These are phyloP conservation scores for Dendropsophus ebraccatus DNA, from an alignment of 2,113 vertebrate species.

Conservation along the genomic window DNA sequence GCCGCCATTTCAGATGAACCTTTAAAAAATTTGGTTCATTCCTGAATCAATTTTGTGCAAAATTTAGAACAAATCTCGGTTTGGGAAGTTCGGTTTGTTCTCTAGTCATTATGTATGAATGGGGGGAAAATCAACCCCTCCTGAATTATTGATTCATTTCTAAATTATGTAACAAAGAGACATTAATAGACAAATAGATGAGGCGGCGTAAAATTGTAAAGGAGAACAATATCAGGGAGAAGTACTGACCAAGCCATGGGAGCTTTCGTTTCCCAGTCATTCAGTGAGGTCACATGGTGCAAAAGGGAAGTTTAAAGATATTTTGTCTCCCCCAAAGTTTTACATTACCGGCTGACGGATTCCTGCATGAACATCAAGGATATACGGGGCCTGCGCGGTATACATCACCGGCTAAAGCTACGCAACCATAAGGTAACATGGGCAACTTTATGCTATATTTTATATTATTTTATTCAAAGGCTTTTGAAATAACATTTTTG, in stretches of 20 bases:
- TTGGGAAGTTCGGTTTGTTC: too few species aligned
- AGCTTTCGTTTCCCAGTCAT: constrained; percentile 18
- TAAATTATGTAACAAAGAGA: background rate
- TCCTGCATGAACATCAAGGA: background rate
- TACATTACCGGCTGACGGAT: background rate
- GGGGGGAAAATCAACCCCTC: background rate
- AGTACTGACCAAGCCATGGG: background rate
- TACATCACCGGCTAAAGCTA: background rate
- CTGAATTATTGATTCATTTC: background rate
- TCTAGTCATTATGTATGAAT: too few species aligned
- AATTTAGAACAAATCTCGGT: too few species aligned
- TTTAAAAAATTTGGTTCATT: too few species aligned
- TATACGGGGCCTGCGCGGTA: too few species aligned
- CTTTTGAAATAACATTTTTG: too few species aligned
- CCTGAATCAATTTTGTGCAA: too few species aligned
- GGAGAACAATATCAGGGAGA: background rate
- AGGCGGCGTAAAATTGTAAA: background rate
- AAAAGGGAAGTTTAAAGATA: background rate
- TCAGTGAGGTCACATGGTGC: background rate
- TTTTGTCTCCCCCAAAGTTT: background rate
- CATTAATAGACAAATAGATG: background rate
- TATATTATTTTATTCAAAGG: too few species aligned
- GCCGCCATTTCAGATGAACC: too few species aligned
- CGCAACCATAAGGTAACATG: background rate
- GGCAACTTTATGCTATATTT: background rate